These are phyloP conservation scores for Ptychoptera contaminata DNA, from an alignment of 2,888 invertebrate genomes.

Conservation along the genomic window DNA sequence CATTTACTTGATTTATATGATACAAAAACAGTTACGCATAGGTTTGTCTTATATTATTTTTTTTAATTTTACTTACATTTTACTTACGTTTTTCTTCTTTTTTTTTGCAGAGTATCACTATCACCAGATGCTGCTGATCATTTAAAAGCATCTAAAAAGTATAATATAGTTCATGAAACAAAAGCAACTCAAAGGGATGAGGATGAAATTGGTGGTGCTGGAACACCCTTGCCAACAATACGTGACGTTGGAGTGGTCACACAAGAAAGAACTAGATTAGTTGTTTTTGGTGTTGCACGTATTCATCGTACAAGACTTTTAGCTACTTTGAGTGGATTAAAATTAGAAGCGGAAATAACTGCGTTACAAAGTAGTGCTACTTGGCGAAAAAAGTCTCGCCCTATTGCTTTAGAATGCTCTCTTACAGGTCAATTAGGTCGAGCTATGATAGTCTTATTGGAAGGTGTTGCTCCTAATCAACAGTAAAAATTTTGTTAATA, in stretches of 20 bases:
- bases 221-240: constrained; percentile 24
- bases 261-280: constrained; percentile 54
- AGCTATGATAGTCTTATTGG: constrained; percentile 80
- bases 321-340: constrained; percentile 83
- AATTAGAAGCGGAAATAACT: constrained; percentile 80
- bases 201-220: constrained; percentile 34
- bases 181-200: constrained; percentile 31
- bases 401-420: constrained; percentile 57
- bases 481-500: constrained; percentile 41
- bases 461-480: constrained; percentile 78
- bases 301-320: constrained; percentile 74
- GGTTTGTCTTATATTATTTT: constrained; percentile 21
- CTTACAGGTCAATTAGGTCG: constrained; percentile 80
- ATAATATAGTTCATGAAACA: constrained; percentile 38
- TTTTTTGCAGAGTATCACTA: constrained; percentile 43
- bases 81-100: no score
- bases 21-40: constrained; percentile 76
- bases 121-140: constrained; percentile 54
- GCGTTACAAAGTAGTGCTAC: constrained; percentile 83
- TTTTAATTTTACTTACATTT: constrained; percentile 12
- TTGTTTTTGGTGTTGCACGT: constrained; percentile 75
- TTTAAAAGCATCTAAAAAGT: constrained; percentile 42
- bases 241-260: constrained; percentile 19
- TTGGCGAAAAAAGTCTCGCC: constrained; percentile 69
- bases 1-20: constrained; percentile 84